Conservation (phyloP, 2,888 invertebrate species). For the Lepidocyrtinus sp. region DNA sequence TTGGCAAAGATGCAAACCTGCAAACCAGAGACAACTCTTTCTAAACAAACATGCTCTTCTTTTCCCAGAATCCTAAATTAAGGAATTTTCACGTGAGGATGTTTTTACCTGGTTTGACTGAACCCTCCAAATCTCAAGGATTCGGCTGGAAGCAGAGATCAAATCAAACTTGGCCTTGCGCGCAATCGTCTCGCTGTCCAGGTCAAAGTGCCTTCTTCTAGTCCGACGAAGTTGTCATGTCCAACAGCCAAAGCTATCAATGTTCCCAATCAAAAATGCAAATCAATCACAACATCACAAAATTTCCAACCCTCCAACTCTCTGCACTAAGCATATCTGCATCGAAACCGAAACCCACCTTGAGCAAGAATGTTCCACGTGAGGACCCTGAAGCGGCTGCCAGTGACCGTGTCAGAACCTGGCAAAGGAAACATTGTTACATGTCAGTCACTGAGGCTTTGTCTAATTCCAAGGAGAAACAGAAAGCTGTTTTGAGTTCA, state of each 20-base stretch:
- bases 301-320: background rate
- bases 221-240: conserved; percentile 81
- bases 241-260: conserved; percentile 81
- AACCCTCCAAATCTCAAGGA: conserved; percentile 82
- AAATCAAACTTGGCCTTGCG: conserved; percentile 78
- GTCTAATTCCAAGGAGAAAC: too few relatives aligned
- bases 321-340: conserved; percentile 2
- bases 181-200: conserved; percentile 80
- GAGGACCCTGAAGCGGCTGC: conserved; percentile 76
- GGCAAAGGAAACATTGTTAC: conserved; percentile 7
- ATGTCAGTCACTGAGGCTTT: conserved; percentile 23
- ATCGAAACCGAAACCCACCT: too few relatives aligned
- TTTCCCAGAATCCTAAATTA: too few relatives aligned
- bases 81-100: background rate
- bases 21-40: conserved; percentile 55
- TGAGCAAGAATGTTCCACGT: conserved; percentile 84
- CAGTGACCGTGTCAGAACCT: conserved; percentile 70
- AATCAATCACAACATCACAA: background rate
- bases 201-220: conserved; percentile 80
- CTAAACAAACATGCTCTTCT: too few relatives aligned
- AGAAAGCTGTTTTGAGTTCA: too few relatives aligned
- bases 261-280: background rate
- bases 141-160: conserved; percentile 76
- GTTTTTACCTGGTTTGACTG: conserved; percentile 80
- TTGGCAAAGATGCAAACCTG: conserved; percentile 78